These are phyloP conservation scores for Microcebus tavaratra DNA, from an alignment of 2,113 vertebrate genomes.

Conservation along the genomic window DNA sequence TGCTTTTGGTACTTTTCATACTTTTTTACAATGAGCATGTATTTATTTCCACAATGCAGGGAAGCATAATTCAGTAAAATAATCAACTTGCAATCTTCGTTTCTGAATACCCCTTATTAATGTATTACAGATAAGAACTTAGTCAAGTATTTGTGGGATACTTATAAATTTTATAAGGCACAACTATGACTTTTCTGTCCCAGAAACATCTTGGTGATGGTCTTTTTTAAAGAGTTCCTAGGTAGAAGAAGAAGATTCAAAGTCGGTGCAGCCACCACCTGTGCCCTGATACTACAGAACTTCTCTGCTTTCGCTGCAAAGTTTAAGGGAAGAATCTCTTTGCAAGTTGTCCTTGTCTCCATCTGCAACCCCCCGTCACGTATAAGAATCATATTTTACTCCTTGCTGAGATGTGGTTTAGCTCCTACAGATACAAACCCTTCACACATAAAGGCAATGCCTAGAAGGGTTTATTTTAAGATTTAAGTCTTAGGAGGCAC, in stretches of 20 bases:
- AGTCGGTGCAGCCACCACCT: neutral
- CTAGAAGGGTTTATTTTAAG: slow-evolving; percentile 81
- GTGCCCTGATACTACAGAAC: rapidly evolving
- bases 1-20: slow-evolving; percentile 39
- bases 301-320: neutral
- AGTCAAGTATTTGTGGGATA: neutral
- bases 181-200: neutral
- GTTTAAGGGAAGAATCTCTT: neutral
- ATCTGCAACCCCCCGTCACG: too few relatives aligned
- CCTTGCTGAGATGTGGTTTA: slow-evolving; percentile 1
- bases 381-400: neutral
- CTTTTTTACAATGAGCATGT: slow-evolving; percentile 20
- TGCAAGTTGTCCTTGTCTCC: neutral
- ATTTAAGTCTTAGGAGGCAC: slow-evolving; percentile 78
- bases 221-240: neutral
- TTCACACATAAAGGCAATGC: slow-evolving; percentile 46
- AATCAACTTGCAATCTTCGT: neutral
- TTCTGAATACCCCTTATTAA: slow-evolving; percentile 12
- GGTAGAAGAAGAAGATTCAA: neutral
- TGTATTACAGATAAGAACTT: neutral
- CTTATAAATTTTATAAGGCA: neutral
- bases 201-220: neutral
- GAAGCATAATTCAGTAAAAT: slow-evolving; percentile 49
- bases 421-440: slow-evolving; percentile 50
- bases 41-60: neutral